Conservation (phyloP, 2,113 vertebrate genomes). For the Asarcornis scutulata region DNA sequence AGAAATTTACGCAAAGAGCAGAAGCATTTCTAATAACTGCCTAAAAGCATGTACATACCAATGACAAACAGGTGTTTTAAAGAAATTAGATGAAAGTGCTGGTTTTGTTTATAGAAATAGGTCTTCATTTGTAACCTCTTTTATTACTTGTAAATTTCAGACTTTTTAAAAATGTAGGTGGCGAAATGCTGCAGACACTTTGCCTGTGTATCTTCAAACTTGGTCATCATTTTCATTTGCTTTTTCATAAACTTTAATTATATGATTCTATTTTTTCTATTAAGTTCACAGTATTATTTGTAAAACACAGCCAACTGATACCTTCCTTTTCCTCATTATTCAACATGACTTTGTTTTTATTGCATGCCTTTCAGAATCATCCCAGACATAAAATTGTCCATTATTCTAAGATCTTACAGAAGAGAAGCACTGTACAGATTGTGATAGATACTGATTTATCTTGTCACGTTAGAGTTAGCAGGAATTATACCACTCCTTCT, state of each 20-base stretch:
- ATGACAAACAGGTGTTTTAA: neutral
- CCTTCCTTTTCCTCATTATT: neutral
- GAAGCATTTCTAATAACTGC: neutral
- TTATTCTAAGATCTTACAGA: neutral
- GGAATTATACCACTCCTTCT: neutral
- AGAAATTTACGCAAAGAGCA: neutral
- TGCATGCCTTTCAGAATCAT: neutral
- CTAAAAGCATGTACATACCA: neutral
- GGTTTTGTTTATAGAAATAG: neutral
- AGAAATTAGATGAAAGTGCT: neutral
- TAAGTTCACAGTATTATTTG: neutral
- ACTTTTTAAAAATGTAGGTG: neutral
- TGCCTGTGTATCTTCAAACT: neutral
- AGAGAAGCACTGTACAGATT: neutral
- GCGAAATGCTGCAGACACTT: neutral
- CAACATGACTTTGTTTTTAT: neutral
- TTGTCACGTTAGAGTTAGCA: neutral
- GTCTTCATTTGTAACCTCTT: neutral
- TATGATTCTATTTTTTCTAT: neutral
- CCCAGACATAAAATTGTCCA: neutral
- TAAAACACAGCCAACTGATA: neutral
- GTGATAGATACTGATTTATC: neutral
- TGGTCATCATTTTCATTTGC: neutral
- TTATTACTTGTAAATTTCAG: neutral
- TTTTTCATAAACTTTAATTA: neutral